Percentiles rank a stretch among this genome's conserved stretches.
Conservation (phyloP, 2,797 vertebrate genomes). For the Mallotus villosus region DNA sequence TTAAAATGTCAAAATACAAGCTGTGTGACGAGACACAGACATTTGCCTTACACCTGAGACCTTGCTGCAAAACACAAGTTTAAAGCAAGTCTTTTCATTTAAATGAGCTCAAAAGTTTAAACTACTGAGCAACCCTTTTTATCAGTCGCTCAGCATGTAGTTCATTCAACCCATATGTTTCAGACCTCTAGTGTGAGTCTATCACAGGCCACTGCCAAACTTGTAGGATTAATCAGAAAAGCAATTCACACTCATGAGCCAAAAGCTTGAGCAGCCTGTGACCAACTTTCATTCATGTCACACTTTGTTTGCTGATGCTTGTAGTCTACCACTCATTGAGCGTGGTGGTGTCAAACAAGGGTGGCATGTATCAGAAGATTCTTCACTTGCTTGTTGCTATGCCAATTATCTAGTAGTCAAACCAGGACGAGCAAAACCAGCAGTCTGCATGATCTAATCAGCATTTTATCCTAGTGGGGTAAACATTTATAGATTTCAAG, state of each 20-base stretch:
- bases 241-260: conserved; percentile 40
- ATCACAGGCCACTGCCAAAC: conserved; percentile 12
- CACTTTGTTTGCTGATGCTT: conserved; percentile 21
- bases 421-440: no score
- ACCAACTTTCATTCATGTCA: conserved; percentile 20
- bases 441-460: no score
- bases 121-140: neutral
- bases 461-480: no score
- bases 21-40: conserved; percentile 55
- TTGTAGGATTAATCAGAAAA: conserved; percentile 24
- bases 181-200: conserved; percentile 6
- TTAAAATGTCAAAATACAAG: conserved; percentile 54
- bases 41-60: neutral
- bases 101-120: neutral
- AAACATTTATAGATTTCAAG: no score
- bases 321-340: neutral
- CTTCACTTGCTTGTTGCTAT: neutral
- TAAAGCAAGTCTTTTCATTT: no score
- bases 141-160: conserved; percentile 8
- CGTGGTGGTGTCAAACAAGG: neutral
- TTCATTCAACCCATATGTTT: conserved; percentile 22
- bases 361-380: neutral
- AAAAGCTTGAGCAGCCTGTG: conserved; percentile 42
- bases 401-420: no score
- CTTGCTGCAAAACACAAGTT: neutral